Percentiles rank a stretch among this genome's conserved stretches.
phyloP scores from a whole-genome alignment of 1,140 invertebrate genomes.

The Lepidurus arcticus region DNA sequence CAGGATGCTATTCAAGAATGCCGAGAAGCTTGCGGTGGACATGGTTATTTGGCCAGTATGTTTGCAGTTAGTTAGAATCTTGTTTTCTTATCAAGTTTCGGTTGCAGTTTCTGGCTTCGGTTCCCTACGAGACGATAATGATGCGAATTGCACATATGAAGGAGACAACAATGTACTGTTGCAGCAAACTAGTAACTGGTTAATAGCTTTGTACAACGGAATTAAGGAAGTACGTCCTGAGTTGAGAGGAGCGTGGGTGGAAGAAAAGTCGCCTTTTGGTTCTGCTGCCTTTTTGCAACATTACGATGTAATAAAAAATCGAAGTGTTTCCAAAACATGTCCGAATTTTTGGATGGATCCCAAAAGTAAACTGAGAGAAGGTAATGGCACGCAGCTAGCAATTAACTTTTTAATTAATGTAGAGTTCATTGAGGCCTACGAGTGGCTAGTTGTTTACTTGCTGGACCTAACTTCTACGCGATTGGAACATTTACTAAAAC shows the following conservation, averaged over 20 bases:
- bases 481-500: constrained; percentile 48
- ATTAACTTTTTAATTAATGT: constrained; percentile 37
- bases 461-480: constrained; percentile 58
- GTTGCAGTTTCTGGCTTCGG: constrained; percentile 63
- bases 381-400: too few relatives aligned
- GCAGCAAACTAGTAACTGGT: constrained; percentile 89
- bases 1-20: constrained; percentile 83
- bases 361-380: constrained; percentile 19
- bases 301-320: neutral
- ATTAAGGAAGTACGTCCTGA: neutral
- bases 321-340: neutral
- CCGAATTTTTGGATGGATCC: constrained; percentile 15
- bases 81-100: neutral
- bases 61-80: neutral
- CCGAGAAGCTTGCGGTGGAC: constrained; percentile 81
- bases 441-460: constrained; percentile 74
- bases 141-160: constrained; percentile 90
- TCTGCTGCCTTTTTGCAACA: neutral
- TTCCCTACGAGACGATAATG: constrained; percentile 78
- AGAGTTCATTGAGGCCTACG: constrained; percentile 65
- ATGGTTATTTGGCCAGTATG: constrained; percentile 56
- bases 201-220: constrained; percentile 55
- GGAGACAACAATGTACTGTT: constrained; percentile 93
- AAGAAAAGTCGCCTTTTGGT: neutral
- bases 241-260: neutral